Evolutionary conservation across 2,888 invertebrate genomes (phyloP).

Genomic region (Agapetus fuscipes): DNA sequence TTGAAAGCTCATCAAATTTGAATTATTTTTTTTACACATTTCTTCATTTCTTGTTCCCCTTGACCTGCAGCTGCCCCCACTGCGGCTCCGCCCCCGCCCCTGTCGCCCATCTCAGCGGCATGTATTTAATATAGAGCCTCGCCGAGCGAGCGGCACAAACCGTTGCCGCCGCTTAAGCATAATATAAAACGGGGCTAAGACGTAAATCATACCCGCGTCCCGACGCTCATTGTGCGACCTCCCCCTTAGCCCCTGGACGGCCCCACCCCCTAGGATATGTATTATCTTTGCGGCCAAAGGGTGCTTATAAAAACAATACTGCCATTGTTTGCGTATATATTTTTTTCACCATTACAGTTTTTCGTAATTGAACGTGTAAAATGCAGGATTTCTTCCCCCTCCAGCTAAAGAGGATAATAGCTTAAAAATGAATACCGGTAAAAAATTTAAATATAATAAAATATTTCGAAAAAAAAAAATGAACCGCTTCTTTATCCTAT

Average conservation of each 20-base stretch:
- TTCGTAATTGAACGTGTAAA: conserved; percentile 22
- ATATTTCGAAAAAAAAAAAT: conserved; percentile 11
- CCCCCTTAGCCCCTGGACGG: conserved; percentile 24
- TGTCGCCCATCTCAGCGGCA: conserved; percentile 7
- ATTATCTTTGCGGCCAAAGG: conserved; percentile 21
- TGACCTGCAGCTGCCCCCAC: too few species aligned
- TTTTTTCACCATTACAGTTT: conserved; percentile 22
- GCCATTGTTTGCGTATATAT: conserved; percentile 21
- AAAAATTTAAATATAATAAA: conserved; percentile 9
- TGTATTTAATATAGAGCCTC: conserved; percentile 19
- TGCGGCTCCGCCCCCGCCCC: too few species aligned
- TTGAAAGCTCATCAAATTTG: too few species aligned
- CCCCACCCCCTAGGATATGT: conserved; percentile 24
- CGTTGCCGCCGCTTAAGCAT: conserved; percentile 42
- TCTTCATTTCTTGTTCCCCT: too few species aligned
- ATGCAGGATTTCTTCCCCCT: conserved; percentile 20
- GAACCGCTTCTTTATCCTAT: conserved; percentile 15
- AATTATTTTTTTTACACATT: too few species aligned
- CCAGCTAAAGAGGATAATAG: too few species aligned
- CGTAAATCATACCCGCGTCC: conserved; percentile 48
- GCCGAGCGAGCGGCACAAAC: conserved; percentile 18
- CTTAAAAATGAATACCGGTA: conserved; percentile 10
- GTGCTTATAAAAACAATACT: conserved; percentile 22
- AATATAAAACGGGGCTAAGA: conserved; percentile 48
- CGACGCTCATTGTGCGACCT: conserved; percentile 27